phyloP scores from a whole-genome alignment of 2,797 vertebrate species.

The Oreonectes daqikongensis region DNA sequence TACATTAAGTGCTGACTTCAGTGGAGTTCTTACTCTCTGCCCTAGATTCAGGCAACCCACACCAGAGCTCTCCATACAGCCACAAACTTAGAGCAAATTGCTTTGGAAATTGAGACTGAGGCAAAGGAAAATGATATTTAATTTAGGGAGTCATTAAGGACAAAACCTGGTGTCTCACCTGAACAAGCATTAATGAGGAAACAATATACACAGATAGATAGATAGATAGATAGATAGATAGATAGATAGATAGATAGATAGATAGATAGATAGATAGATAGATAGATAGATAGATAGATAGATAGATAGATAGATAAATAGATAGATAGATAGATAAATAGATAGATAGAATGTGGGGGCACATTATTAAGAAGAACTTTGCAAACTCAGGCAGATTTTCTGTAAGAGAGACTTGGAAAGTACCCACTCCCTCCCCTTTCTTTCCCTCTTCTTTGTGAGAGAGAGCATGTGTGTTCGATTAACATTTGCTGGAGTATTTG shows the following conservation, averaged over 20 bases:
- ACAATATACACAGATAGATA: neutral
- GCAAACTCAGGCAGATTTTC: constrained; percentile 54
- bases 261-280: neutral
- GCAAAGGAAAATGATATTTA: constrained; percentile 8
- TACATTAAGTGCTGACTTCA: constrained; percentile 43
- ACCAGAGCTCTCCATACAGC: constrained; percentile 34
- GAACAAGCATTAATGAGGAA: neutral
- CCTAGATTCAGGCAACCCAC: constrained; percentile 46
- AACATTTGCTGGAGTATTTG: constrained; percentile 63
- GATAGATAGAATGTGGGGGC: constrained; percentile 13
- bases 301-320: neutral
- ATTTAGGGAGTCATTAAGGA: constrained; percentile 30
- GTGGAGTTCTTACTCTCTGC: constrained; percentile 46
- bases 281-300: neutral
- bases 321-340: neutral
- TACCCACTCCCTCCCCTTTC: constrained; percentile 53
- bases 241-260: neutral
- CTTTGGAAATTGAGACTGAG: constrained; percentile 19
- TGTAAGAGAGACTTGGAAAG: constrained; percentile 56
- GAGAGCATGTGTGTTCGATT: constrained; percentile 66
- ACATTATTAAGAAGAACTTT: constrained; percentile 44
- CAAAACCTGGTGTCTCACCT: constrained; percentile 22
- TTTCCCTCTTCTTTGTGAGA: constrained; percentile 55
- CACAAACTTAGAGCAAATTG: constrained; percentile 21
- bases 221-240: neutral